Base-by-base conservation (phyloP, 2,888 invertebrate genomes). In the Cephus pulcher region DNA sequence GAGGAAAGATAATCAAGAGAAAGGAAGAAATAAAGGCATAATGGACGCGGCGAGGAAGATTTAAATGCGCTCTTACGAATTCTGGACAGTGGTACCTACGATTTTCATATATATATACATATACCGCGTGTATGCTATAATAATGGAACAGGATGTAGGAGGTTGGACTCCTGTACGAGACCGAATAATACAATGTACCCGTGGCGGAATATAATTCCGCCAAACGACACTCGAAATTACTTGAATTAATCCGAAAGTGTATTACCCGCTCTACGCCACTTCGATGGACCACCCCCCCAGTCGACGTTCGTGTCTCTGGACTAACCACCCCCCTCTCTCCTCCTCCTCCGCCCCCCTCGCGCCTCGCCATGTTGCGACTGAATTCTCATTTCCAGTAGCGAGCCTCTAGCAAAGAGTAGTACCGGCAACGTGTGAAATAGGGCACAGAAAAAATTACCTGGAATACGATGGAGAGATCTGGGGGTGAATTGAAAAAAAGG, bases 181-280 rank as follows among this genome's bases (percentile, higher is more conserved):
- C 56, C 56, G 56, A 78, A 68, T 79, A 77, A 79, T 75, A 75
- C 75, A 77, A 75, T 77, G 77, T 79, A 77, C 73, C 76, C 77
- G 69, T 56, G 56, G 56, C 68, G 68, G 75, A 75, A 77, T 80
- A 82, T 82, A 79, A 80, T 81, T 81, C 75, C 77, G 77, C 79
- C 79, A 79, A 83, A 83, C 79, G 82, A 82, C 80, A 80, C 78
- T 79, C 78, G 80, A 80, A 82, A 82, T 82, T 80, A 80, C 82
- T 80, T 77, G 78, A 83, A 82, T 83, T 83, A 83, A 82, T 82
- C 78, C 80, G 76, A 82, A 81, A 80, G 78, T 78, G 78, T 56
- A 56, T 56, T 56, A 56, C 56, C 56, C 23, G 56, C 56, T 56
- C 56, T 56, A 9, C 56, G 56, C 56, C 56, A 6, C 23, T 56